Evolutionary conservation across 2,797 vertebrate species (phyloP).

Genomic region (Gadopsis bispinosus): DNA sequence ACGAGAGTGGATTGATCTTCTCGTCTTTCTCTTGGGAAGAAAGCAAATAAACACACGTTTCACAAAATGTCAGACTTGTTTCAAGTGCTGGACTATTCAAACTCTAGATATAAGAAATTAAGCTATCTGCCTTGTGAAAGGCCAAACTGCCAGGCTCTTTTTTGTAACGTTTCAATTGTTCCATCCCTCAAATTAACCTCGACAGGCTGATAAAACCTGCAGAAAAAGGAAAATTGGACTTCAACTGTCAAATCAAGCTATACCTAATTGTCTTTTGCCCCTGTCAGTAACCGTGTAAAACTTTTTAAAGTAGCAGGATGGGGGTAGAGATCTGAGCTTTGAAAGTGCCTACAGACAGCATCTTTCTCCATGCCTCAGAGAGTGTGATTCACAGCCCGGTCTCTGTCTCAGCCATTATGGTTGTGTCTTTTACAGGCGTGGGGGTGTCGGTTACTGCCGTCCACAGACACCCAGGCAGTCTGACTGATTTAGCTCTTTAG

Average conservation of each 20-base stretch:
- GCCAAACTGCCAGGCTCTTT: not conserved
- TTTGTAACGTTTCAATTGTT: not conserved
- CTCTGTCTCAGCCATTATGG: slow-evolving; percentile 56
- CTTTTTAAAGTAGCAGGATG: slow-evolving; percentile 15
- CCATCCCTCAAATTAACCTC: slow-evolving; percentile 20
- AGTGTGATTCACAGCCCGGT: slow-evolving; percentile 70
- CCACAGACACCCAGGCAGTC: slow-evolving; percentile 67
- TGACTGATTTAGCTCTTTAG: slow-evolving; percentile 73
- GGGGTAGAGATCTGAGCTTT: slow-evolving; percentile 18
- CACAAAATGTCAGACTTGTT: slow-evolving; percentile 5
- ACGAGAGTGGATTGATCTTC: not conserved
- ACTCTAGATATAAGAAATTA: not conserved
- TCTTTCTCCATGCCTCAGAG: slow-evolving; percentile 37
- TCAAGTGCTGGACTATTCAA: not conserved
- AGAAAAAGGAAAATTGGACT: slow-evolving; percentile 26
- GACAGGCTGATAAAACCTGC: slow-evolving; percentile 7
- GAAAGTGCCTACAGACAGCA: slow-evolving; percentile 33
- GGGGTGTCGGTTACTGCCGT: slow-evolving; percentile 68
- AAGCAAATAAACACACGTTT: not conserved
- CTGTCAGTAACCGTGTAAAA: slow-evolving; percentile 18
- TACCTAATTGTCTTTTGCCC: slow-evolving; percentile 22
- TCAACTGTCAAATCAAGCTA: not conserved
- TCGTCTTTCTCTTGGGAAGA: not conserved
- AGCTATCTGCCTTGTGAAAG: not conserved
- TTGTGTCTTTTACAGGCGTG: slow-evolving; percentile 64